Percentiles rank a stretch among this genome's conserved stretches.
Conservation (phyloP, 2,888 invertebrate species). For the Drosophila ustulata region DNA sequence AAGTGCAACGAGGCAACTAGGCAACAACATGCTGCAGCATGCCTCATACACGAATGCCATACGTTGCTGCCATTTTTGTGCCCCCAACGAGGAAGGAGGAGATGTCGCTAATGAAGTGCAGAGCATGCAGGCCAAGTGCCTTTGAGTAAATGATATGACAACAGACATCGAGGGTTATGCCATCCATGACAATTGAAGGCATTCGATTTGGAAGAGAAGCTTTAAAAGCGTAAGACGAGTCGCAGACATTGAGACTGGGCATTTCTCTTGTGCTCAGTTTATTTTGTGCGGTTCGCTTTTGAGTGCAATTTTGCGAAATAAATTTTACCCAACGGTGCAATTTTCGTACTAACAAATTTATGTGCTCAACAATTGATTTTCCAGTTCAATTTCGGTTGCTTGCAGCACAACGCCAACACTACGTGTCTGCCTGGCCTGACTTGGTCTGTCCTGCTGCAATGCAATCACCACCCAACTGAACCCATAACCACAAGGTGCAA, state of each 20-base stretch:
- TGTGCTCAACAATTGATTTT: constrained; percentile 78
- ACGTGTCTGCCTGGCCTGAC: constrained; percentile 17
- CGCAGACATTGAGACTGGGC: constrained; percentile 17
- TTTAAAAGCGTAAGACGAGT: constrained; percentile 23
- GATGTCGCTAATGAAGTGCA: constrained; percentile 57
- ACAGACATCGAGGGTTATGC: constrained; percentile 29
- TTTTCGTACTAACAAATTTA: constrained; percentile 76
- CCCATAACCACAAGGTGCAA: constrained; percentile 50
- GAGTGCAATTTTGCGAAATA: constrained; percentile 70
- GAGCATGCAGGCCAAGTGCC: constrained; percentile 33
- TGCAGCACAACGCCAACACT: constrained; percentile 15
- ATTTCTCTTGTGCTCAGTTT: constrained; percentile 44
- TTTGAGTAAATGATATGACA: constrained; percentile 55
- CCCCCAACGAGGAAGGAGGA: background rate
- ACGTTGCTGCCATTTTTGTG: constrained; percentile 23
- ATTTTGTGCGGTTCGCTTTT: constrained; percentile 42
- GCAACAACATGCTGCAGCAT: constrained; percentile 5
- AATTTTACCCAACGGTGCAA: constrained; percentile 77
- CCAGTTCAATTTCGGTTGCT: constrained; percentile 66
- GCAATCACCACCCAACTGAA: constrained; percentile 9
- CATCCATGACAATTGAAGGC: constrained; percentile 41
- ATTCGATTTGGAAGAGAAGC: constrained; percentile 16
- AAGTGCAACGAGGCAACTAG: constrained; percentile 33
- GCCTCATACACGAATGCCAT: background rate
- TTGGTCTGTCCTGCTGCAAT: constrained; percentile 5